These are phyloP conservation scores for Dryocosmus kuriphilus DNA, from an alignment of 2,888 invertebrate genomes.

Conservation along the genomic window DNA sequence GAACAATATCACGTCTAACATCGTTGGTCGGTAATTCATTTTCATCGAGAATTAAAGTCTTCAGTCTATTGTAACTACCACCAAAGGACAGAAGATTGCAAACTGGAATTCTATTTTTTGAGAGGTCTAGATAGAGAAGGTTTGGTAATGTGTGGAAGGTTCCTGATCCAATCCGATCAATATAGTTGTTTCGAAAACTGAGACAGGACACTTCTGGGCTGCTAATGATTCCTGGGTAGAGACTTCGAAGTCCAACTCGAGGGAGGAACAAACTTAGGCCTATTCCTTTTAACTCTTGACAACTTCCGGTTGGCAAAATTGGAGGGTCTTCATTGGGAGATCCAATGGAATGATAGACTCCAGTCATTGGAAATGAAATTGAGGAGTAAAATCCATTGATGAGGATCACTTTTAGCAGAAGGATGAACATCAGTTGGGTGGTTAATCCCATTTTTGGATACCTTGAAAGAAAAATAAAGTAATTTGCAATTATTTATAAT, in stretches of 20 bases:
- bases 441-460: conserved; percentile 5
- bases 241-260: conserved; percentile 51
- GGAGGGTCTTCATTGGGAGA: conserved; percentile 52
- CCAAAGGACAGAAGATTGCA: conserved; percentile 65
- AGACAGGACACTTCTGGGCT: conserved; percentile 62
- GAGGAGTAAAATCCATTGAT: neutral
- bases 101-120: conserved; percentile 65
- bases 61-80: conserved; percentile 56
- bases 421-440: neutral
- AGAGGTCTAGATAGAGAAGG: conserved; percentile 66
- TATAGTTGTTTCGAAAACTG: conserved; percentile 62
- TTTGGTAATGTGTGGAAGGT: conserved; percentile 63
- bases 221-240: conserved; percentile 56
- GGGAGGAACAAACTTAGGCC: conserved; percentile 61
- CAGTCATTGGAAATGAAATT: conserved; percentile 52
- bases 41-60: conserved; percentile 63
- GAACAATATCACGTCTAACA: conserved; percentile 49
- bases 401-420: conserved; percentile 11
- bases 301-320: conserved; percentile 63
- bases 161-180: conserved; percentile 57
- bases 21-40: conserved; percentile 56
- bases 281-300: conserved; percentile 58
- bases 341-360: conserved; percentile 61
- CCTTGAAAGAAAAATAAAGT: neutral
- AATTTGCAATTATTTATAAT: neutral